These are phyloP conservation scores for Cryptosula pallasiana DNA, from an alignment of 2,888 invertebrate genomes.

Conservation along the genomic window DNA sequence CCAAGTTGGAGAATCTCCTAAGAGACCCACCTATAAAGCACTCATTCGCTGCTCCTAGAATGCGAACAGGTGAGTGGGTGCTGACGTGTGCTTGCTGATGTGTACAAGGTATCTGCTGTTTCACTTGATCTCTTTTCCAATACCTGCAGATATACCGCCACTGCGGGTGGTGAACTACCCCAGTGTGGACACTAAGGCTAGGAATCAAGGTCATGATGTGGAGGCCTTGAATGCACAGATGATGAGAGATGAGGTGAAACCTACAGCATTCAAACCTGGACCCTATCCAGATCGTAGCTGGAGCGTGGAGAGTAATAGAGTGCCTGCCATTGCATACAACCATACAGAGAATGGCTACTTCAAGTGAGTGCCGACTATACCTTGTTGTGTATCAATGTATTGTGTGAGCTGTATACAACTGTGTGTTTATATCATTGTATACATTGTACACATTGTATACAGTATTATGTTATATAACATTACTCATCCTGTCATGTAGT, in stretches of 20 bases:
- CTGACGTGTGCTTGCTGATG: not conserved
- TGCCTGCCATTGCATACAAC: conserved; percentile 39
- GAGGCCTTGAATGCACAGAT: not conserved
- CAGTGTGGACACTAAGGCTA: conserved; percentile 39
- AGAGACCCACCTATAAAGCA: conserved; percentile 41
- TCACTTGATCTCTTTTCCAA: not conserved
- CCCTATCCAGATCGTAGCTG: conserved; percentile 36
- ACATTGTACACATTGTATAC: too few species aligned
- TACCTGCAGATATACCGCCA: conserved; percentile 38
- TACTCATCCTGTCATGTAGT: not conserved
- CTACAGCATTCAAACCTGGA: conserved; percentile 39
- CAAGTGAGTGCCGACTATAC: conserved; percentile 35
- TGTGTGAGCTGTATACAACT: too few species aligned
- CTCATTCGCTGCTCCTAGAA: conserved; percentile 13
- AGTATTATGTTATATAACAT: too few species aligned
- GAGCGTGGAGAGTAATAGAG: conserved; percentile 38
- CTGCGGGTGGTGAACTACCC: conserved; percentile 45
- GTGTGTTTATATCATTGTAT: too few species aligned
- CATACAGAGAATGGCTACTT: conserved; percentile 40
- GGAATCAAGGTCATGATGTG: conserved; percentile 33
- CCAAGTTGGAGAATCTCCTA: conserved; percentile 40
- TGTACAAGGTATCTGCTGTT: not conserved
- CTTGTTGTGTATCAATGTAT: too few species aligned
- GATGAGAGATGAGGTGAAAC: conserved; percentile 29
- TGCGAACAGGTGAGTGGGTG: conserved; percentile 6